Evolutionary conservation across 1,140 invertebrate genomes (phyloP).

Genomic region (Streblospio benedicti): DNA sequence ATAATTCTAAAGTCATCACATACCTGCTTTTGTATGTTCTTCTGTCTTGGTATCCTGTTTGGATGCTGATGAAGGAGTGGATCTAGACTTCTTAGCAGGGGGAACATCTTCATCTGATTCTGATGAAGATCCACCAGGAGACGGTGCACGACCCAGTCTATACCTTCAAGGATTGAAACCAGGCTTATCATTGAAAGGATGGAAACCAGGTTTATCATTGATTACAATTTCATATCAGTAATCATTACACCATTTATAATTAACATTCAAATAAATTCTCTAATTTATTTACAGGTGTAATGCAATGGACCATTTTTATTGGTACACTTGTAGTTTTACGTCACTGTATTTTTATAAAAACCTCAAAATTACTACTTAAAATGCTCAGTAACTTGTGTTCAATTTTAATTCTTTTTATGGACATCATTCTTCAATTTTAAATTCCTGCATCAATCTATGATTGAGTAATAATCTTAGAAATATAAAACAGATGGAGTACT

Average conservation of each 20-base stretch:
- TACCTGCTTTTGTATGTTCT: not conserved
- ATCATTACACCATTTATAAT: not conserved
- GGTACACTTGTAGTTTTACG: not conserved
- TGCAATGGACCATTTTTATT: not conserved
- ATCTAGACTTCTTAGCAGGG: not conserved
- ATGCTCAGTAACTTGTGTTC: not conserved
- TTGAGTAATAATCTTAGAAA: not conserved
- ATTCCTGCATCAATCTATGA: not conserved
- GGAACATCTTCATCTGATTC: conserved; percentile 32
- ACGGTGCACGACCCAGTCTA: conserved; percentile 30
- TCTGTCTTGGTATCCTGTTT: not conserved
- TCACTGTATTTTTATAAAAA: not conserved
- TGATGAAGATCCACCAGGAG: conserved; percentile 29
- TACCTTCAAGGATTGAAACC: conserved; percentile 23
- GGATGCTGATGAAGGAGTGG: not conserved
- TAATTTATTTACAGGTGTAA: not conserved
- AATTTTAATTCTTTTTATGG: not conserved
- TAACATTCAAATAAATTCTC: not conserved
- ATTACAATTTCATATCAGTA: not conserved
- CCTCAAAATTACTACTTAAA: not conserved
- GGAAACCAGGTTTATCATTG: not conserved
- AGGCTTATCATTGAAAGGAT: not conserved
- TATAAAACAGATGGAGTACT: conserved; percentile 17
- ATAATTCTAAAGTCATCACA: not conserved
- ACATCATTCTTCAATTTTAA: not conserved